A percentile compares a stretch with the other conserved stretches of the same genome.
Conservation (phyloP, 2,797 vertebrate genomes). For the Poeciliopsis gracilis region DNA sequence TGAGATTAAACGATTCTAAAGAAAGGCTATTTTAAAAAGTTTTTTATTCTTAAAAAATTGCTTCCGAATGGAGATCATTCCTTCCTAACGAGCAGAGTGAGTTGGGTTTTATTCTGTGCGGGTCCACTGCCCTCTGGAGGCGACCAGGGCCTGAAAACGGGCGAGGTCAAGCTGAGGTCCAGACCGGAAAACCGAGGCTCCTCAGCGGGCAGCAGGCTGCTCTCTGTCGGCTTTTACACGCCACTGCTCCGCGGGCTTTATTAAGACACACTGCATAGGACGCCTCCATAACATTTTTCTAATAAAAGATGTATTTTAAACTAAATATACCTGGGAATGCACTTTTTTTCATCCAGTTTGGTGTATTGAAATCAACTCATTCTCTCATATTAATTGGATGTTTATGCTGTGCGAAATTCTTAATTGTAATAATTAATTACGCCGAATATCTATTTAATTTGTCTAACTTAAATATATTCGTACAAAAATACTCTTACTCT, state of each 20-base stretch:
- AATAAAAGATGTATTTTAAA: background rate
- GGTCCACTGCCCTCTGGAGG: background rate
- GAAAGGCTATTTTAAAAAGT: background rate
- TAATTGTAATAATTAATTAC: background rate
- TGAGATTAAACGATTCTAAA: background rate
- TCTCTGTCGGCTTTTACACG: background rate
- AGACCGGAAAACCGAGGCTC: background rate
- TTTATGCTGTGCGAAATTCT: background rate
- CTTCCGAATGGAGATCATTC: background rate
- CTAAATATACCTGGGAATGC: background rate
- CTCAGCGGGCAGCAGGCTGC: background rate
- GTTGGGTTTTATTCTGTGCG: background rate
- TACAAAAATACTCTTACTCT: background rate
- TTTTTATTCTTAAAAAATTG: background rate
- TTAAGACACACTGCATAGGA: background rate
- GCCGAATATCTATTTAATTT: background rate
- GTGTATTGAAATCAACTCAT: background rate
- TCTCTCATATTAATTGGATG: background rate
- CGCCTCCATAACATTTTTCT: background rate
- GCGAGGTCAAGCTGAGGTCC: background rate
- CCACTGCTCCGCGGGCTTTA: background rate
- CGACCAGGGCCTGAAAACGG: background rate
- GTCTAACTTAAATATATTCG: background rate
- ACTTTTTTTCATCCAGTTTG: background rate
- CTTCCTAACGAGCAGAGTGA: background rate